Conservation (phyloP, 2,113 vertebrate species). For the Nettapus auritus region DNA sequence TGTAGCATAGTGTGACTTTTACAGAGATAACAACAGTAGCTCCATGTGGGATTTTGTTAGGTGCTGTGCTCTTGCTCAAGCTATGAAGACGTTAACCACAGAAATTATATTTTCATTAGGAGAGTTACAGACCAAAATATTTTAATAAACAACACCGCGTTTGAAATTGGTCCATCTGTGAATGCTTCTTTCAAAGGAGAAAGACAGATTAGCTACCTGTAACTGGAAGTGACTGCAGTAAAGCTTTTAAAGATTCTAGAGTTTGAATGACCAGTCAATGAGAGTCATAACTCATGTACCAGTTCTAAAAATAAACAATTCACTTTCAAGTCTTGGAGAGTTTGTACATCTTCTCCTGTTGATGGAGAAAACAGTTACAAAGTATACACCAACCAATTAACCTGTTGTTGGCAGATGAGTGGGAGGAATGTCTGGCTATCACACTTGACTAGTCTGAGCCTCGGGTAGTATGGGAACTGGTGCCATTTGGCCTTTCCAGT, state of each 20-base stretch:
- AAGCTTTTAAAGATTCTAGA: neutral
- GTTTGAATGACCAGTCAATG: neutral
- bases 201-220: neutral
- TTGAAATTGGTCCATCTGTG: neutral
- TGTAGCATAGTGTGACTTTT: neutral
- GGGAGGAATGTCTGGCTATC: neutral
- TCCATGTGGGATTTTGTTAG: neutral
- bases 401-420: rapidly evolving
- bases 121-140: neutral
- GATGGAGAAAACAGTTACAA: neutral
- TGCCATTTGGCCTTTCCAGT: neutral
- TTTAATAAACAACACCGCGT: neutral
- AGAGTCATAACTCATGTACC: neutral
- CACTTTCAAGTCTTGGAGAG: neutral
- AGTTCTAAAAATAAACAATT: neutral
- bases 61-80: neutral
- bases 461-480: neutral
- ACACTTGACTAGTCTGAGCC: neutral
- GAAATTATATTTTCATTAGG: neutral
- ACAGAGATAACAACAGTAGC: neutral
- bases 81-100: neutral
- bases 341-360: neutral
- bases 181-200: neutral
- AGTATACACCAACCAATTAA: neutral
- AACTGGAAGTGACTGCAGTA: neutral